Percentiles rank a stretch among this genome's conserved stretches.
phyloP scores from a whole-genome alignment of 2,888 invertebrate genomes.

The Eubasilissa splendida region DNA sequence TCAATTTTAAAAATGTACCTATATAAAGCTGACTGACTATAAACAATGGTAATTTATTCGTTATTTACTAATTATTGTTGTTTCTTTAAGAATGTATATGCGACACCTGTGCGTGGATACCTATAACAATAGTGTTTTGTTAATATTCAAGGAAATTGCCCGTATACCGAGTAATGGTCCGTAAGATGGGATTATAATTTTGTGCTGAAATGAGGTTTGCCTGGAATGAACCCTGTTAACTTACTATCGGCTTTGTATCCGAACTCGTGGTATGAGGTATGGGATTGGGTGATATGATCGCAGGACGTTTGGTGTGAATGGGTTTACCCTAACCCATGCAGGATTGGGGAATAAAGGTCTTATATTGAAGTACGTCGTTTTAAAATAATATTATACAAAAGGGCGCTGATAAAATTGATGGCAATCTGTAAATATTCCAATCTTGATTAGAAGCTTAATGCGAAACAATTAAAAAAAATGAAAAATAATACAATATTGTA shows the following conservation, averaged over 20 bases:
- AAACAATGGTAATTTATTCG: too few relatives aligned
- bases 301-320: neutral
- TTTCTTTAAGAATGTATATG: too few relatives aligned
- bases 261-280: conserved; percentile 38
- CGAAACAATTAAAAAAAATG: too few relatives aligned
- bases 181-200: conserved; percentile 40
- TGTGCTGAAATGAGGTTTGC: conserved; percentile 35
- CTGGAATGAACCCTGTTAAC: conserved; percentile 44
- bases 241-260: conserved; percentile 47
- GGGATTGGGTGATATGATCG: conserved; percentile 49
- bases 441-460: too few relatives aligned
- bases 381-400: neutral
- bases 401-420: conserved; percentile 7
- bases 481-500: too few relatives aligned
- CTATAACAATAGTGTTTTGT: too few relatives aligned
- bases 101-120: too few relatives aligned
- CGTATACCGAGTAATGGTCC: neutral
- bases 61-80: too few relatives aligned
- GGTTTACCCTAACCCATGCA: neutral
- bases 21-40: too few relatives aligned
- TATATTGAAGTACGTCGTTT: conserved; percentile 18
- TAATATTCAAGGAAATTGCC: too few relatives aligned
- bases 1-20: too few relatives aligned
- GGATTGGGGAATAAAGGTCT: neutral
- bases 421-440: neutral